A percentile compares a stretch with the other conserved stretches of the same genome.
Evolutionary conservation across 1,140 invertebrate genomes (phyloP).

Genomic region (Hestina assimilis): DNA sequence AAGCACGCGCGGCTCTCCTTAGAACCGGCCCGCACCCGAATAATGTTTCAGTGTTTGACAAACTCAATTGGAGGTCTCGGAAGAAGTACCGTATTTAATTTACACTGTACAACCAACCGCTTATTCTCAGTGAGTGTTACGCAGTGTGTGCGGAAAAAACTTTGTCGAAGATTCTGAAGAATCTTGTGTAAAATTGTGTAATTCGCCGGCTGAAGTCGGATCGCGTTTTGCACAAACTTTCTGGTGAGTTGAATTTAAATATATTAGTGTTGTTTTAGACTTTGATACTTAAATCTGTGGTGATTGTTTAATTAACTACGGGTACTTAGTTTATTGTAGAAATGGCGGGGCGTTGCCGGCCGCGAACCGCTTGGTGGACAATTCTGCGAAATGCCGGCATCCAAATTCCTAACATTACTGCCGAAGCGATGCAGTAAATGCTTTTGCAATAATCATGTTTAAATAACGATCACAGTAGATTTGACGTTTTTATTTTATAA

Average conservation of each 20-base stretch:
- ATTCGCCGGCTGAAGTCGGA: conserved; percentile 68
- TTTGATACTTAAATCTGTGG: conserved; percentile 10
- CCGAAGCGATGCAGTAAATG: conserved; percentile 17
- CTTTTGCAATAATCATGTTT: conserved; percentile 3
- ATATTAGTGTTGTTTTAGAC: conserved; percentile 13
- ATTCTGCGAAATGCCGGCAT: conserved; percentile 64
- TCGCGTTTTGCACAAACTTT: conserved; percentile 74
- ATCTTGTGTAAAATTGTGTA: conserved; percentile 77
- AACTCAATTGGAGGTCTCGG: conserved; percentile 76
- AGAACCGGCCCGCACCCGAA: conserved; percentile 73
- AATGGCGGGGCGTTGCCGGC: conserved; percentile 67
- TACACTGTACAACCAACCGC: conserved; percentile 72
- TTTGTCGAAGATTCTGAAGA: conserved; percentile 78
- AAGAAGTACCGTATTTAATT: conserved; percentile 76
- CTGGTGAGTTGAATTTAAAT: conserved; percentile 54
- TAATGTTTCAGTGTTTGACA: conserved; percentile 78
- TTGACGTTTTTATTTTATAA: conserved; percentile 6
- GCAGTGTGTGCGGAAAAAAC: conserved; percentile 77
- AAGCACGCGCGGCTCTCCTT: conserved; percentile 70
- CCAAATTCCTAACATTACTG: conserved; percentile 54
- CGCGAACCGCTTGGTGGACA: conserved; percentile 47
- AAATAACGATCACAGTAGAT: background rate
- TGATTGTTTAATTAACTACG: conserved; percentile 26
- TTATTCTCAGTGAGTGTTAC: conserved; percentile 77
- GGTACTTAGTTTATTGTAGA: conserved; percentile 33